Evolutionary conservation across 2,797 vertebrate genomes (phyloP).

Genomic region (Rhinella marina): DNA sequence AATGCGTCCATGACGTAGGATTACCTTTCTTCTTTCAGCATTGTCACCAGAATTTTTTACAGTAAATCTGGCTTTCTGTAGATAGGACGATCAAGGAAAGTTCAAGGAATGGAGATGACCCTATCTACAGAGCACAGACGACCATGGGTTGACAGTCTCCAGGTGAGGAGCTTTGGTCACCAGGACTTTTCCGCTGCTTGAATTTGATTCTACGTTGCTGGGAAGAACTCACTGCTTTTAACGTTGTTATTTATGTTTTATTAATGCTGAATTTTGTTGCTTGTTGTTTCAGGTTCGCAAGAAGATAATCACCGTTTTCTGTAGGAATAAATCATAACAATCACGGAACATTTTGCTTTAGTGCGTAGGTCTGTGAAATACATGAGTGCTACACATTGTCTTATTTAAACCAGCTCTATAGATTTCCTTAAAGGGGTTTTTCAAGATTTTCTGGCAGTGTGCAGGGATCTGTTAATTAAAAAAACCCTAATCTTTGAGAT

Average conservation of each 20-base stretch:
- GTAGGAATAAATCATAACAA: neutral
- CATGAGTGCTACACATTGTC: neutral
- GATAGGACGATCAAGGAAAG: neutral
- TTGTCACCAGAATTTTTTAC: neutral
- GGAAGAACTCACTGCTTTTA: neutral
- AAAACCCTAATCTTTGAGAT: no score
- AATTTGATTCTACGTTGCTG: neutral
- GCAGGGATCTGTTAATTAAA: no score
- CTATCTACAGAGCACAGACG: neutral
- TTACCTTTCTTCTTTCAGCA: no score
- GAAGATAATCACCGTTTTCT: neutral
- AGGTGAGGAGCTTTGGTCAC: neutral
- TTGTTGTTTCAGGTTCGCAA: neutral
- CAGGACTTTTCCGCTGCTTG: neutral
- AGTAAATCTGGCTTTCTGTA: slow-evolving; percentile 8
- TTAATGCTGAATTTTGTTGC: neutral
- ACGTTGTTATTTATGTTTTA: slow-evolving; percentile 13
- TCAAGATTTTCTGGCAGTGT: no score
- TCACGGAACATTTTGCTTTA: neutral
- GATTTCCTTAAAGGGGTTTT: neutral
- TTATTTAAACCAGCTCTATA: neutral
- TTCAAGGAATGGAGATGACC: neutral
- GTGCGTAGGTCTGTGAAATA: neutral
- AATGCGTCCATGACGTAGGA: no score
- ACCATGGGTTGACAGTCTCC: neutral